Conservation (phyloP, 2,113 vertebrate species). For the Phaetusa simplex region DNA sequence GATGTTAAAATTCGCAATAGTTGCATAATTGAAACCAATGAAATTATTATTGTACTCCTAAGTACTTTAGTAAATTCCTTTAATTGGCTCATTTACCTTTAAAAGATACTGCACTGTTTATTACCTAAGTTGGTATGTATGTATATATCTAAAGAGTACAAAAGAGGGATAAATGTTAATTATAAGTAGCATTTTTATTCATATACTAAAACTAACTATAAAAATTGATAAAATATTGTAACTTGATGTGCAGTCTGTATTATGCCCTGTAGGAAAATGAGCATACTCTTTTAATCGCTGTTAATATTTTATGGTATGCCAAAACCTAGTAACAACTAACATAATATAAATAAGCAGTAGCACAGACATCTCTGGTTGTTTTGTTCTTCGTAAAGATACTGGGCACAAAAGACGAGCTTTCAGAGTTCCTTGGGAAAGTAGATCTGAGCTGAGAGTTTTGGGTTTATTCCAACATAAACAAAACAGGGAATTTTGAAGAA, state of each 20-base stretch:
- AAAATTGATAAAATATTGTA: neutral
- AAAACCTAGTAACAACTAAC: neutral
- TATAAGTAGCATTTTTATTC: neutral
- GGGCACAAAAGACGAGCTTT: neutral
- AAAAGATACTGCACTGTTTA: neutral
- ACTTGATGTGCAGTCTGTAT: neutral
- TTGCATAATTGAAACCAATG: neutral
- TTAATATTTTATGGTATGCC: slow-evolving; percentile 2
- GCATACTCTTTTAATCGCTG: neutral
- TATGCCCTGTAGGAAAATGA: neutral
- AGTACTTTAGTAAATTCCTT: neutral
- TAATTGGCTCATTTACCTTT: neutral
- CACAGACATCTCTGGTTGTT: neutral
- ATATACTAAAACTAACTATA: neutral
- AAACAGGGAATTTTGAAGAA: neutral
- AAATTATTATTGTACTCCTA: neutral
- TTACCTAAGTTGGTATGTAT: neutral
- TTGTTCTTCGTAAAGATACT: neutral
- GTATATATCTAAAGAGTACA: neutral
- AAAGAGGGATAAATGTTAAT: neutral
- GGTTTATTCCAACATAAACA: neutral
- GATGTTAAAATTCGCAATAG: neutral
- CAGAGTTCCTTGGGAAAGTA: neutral
- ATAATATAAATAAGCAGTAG: neutral
- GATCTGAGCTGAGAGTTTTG: neutral